These are phyloP conservation scores for Zaprionus africanus DNA, from an alignment of 1,140 invertebrate species.

Conservation along the genomic window DNA sequence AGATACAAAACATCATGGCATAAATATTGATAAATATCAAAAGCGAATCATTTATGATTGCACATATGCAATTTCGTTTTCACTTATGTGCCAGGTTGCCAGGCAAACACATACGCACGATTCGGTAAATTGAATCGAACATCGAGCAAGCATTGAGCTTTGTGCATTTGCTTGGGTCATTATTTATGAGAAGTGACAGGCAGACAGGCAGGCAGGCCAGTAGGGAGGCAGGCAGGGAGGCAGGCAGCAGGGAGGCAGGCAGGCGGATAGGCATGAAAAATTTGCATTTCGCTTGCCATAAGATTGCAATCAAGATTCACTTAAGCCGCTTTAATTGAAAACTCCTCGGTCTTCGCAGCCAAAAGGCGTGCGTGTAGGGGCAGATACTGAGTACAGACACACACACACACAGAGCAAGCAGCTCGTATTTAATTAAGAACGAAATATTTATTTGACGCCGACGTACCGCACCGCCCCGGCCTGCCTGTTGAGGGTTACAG, in stretches of 20 bases:
- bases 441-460: slow-evolving; percentile 73
- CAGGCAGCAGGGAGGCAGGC: not conserved
- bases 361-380: not conserved
- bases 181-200: slow-evolving; percentile 64
- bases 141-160: slow-evolving; percentile 24
- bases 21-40: slow-evolving; percentile 65
- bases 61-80: slow-evolving; percentile 48
- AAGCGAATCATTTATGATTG: slow-evolving; percentile 59
- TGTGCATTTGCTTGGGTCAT: slow-evolving; percentile 31
- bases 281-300: slow-evolving; percentile 69
- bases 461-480: slow-evolving; percentile 11
- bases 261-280: slow-evolving; percentile 36
- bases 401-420: slow-evolving; percentile 11
- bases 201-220: slow-evolving; percentile 1
- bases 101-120: slow-evolving; percentile 13
- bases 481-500: not conserved
- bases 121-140: slow-evolving; percentile 35
- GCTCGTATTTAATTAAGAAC: slow-evolving; percentile 79
- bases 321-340: slow-evolving; percentile 77
- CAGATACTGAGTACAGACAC: slow-evolving; percentile 3
- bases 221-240: not conserved
- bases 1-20: slow-evolving; percentile 25
- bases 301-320: slow-evolving; percentile 76
- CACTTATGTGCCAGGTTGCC: slow-evolving; percentile 47
- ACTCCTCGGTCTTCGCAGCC: slow-evolving; percentile 9